phyloP scores from a whole-genome alignment of 1,140 invertebrate genomes.

The Drosophila jambulina region DNA sequence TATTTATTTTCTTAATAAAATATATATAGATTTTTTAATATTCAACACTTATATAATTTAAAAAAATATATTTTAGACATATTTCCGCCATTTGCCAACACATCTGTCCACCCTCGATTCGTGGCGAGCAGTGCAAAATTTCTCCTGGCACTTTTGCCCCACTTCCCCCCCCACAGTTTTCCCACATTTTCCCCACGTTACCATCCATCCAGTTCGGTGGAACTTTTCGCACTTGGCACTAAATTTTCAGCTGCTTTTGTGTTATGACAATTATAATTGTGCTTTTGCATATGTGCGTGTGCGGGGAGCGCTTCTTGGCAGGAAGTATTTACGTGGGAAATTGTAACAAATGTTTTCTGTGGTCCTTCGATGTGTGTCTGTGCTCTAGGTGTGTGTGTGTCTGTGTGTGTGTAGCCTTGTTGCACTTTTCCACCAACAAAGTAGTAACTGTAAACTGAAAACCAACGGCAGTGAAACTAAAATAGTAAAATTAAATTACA shows the following conservation, averaged over 20 bases:
- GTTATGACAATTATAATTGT: constrained; percentile 83
- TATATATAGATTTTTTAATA: not conserved
- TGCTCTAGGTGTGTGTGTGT: not conserved
- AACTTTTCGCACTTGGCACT: constrained; percentile 80
- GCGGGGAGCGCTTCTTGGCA: constrained; percentile 65
- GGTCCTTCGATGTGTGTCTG: constrained; percentile 47
- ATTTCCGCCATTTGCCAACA: not conserved
- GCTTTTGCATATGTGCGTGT: constrained; percentile 58
- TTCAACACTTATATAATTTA: not conserved
- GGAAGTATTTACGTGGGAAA: constrained; percentile 81
- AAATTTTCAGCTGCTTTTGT: constrained; percentile 81
- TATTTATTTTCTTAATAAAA: not conserved
- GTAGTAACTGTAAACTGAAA: constrained; percentile 64
- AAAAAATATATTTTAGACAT: not conserved
- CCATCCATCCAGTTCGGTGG: constrained; percentile 28
- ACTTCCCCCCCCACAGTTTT: not conserved
- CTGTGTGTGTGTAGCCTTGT: constrained; percentile 54
- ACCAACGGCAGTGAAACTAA: constrained; percentile 54
- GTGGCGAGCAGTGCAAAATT: not conserved
- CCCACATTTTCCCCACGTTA: not conserved
- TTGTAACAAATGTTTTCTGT: constrained; percentile 78
- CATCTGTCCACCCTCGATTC: not conserved
- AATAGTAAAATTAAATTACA: constrained; percentile 80
- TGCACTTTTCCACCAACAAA: constrained; percentile 71
- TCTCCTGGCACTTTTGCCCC: not conserved